Conservation (phyloP, 1,140 invertebrate genomes). For the Dinoponera quadriceps region DNA sequence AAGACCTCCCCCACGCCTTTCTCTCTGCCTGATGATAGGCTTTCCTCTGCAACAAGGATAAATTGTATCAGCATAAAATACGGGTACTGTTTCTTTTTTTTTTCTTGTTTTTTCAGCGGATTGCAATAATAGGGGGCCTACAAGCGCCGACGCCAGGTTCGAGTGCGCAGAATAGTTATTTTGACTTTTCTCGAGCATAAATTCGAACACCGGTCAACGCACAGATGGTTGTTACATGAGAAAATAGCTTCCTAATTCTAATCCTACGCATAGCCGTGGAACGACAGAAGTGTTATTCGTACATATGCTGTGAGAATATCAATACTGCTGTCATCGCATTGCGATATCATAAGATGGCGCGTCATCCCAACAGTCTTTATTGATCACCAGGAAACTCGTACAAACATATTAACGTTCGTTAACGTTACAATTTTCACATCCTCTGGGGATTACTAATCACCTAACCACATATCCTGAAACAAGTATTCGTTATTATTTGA, state of each 20-base stretch:
- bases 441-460: too few relatives aligned
- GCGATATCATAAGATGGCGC: too few relatives aligned
- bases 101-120: neutral
- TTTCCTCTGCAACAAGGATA: conserved; percentile 71
- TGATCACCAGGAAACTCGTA: neutral
- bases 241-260: neutral
- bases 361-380: neutral
- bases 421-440: too few relatives aligned
- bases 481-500: conserved; percentile 1
- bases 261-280: too few relatives aligned
- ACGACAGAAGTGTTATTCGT: too few relatives aligned
- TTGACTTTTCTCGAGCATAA: too few relatives aligned
- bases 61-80: conserved; percentile 38
- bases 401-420: neutral
- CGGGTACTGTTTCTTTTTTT: neutral
- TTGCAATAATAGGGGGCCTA: neutral
- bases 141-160: too few relatives aligned
- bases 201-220: neutral
- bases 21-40: conserved; percentile 31
- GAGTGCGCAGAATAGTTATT: too few relatives aligned
- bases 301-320: neutral
- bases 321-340: conserved; percentile 13
- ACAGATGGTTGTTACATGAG: neutral
- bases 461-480: neutral
- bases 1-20: conserved; percentile 17